Percentiles rank a stretch among this genome's conserved stretches.
Evolutionary conservation across 2,888 invertebrate genomes (phyloP).

Genomic region (Timandra comae): DNA sequence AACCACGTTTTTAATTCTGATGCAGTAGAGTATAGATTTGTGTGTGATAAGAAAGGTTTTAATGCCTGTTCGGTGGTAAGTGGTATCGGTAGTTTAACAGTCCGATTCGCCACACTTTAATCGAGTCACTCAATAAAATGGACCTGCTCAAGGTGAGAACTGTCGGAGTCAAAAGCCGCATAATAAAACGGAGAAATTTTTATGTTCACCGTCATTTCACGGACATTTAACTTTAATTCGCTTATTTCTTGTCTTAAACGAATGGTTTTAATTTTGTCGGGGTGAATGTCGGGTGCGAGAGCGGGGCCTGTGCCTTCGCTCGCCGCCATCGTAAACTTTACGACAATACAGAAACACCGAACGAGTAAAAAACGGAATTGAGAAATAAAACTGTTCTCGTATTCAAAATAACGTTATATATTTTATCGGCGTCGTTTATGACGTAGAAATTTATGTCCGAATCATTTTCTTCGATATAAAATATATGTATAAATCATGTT

Average conservation of each 20-base stretch:
- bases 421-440: constrained; percentile 50
- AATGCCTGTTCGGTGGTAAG: constrained; percentile 19
- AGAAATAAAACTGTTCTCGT: constrained; percentile 56
- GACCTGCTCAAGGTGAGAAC: constrained; percentile 58
- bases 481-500: constrained; percentile 40
- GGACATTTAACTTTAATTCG: constrained; percentile 65
- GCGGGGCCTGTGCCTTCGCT: constrained; percentile 38
- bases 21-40: no score
- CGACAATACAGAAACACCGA: constrained; percentile 32
- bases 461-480: constrained; percentile 43
- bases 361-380: constrained; percentile 40
- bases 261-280: constrained; percentile 49
- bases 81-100: constrained; percentile 53
- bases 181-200: constrained; percentile 59
- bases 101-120: constrained; percentile 66
- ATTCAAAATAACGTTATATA: constrained; percentile 52
- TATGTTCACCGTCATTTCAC: constrained; percentile 69
- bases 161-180: constrained; percentile 50
- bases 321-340: constrained; percentile 47
- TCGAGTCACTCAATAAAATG: constrained; percentile 60
- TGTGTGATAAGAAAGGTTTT: no score
- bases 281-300: constrained; percentile 42
- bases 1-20: no score
- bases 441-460: constrained; percentile 45
- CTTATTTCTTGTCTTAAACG: constrained; percentile 51